Conservation (phyloP, 2,888 invertebrate species). For the Drosophila anceps region DNA sequence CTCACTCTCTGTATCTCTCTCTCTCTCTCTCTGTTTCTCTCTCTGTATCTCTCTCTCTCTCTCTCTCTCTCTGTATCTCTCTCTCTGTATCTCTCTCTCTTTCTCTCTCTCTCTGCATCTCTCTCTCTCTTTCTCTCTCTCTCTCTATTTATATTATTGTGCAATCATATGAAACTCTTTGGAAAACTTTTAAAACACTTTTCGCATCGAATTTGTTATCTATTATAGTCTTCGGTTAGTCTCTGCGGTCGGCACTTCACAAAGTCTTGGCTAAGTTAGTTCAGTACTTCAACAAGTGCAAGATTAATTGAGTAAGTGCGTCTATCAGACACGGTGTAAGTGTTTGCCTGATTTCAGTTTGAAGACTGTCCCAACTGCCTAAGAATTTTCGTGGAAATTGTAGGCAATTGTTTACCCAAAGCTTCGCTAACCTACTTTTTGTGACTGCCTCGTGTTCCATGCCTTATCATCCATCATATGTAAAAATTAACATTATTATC, state of each 20-base stretch:
- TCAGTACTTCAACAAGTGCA: neutral
- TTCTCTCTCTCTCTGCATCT: neutral
- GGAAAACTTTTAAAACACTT: neutral
- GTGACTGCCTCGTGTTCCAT: neutral
- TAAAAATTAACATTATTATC: constrained; percentile 13
- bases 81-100: neutral
- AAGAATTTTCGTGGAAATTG: neutral
- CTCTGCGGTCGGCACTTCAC: constrained; percentile 1
- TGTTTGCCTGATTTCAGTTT: neutral
- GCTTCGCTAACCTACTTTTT: constrained; percentile 13
- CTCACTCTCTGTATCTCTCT: too few species aligned
- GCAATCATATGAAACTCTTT: neutral
- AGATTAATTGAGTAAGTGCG: neutral
- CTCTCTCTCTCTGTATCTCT: too few species aligned
- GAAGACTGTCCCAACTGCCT: neutral
- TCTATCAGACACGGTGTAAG: constrained; percentile 3
- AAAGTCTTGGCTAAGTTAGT: constrained; percentile 3
- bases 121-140: neutral
- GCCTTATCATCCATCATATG: constrained; percentile 5
- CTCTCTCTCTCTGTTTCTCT: too few species aligned
- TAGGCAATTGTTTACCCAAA: constrained; percentile 19
- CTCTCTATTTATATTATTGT: neutral
- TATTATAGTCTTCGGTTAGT: neutral
- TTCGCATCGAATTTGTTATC: neutral
- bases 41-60: too few species aligned